Evolutionary conservation across 2,797 vertebrate genomes (phyloP).

Genomic region (Anniella stebbinsi): DNA sequence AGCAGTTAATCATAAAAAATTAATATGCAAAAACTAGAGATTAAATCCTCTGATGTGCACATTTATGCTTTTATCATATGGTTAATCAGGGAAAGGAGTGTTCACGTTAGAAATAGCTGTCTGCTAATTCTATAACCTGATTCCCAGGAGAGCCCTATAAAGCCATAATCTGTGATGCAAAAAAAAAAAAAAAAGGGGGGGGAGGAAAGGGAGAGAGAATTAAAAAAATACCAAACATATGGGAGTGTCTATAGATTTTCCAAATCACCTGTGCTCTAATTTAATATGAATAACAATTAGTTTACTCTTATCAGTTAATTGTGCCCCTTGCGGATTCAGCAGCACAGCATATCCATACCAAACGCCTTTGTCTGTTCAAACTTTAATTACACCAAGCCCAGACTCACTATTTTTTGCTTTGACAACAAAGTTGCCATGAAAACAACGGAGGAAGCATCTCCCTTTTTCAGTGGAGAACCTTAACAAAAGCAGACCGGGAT

Average conservation of each 20-base stretch:
- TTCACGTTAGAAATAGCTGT: slow-evolving; percentile 63
- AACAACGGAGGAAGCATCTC: background rate
- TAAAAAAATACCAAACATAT: slow-evolving; percentile 66
- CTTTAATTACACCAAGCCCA: slow-evolving; percentile 62
- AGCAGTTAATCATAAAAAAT: slow-evolving; percentile 21
- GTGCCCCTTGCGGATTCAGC: slow-evolving; percentile 72
- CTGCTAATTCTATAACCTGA: slow-evolving; percentile 61
- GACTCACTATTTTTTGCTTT: slow-evolving; percentile 38
- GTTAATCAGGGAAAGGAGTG: slow-evolving; percentile 69
- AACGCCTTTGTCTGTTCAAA: slow-evolving; percentile 66
- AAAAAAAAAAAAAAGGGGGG: background rate
- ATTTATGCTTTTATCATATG: slow-evolving; percentile 74
- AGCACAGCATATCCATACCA: slow-evolving; percentile 58
- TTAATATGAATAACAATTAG: slow-evolving; percentile 82
- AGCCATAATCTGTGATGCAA: slow-evolving; percentile 76
- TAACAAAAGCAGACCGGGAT: accelerated
- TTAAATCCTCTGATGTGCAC: slow-evolving; percentile 71
- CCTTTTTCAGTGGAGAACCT: background rate
- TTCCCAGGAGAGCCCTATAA: slow-evolving; percentile 71
- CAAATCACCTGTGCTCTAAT: slow-evolving; percentile 80
- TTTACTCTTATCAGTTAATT: slow-evolving; percentile 79
- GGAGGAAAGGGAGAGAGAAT: background rate
- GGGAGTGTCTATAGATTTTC: slow-evolving; percentile 78
- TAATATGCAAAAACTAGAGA: slow-evolving; percentile 52
- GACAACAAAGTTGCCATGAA: slow-evolving; percentile 33